Conservation (phyloP, 2,888 invertebrate species). For the Cotesia congregata region DNA sequence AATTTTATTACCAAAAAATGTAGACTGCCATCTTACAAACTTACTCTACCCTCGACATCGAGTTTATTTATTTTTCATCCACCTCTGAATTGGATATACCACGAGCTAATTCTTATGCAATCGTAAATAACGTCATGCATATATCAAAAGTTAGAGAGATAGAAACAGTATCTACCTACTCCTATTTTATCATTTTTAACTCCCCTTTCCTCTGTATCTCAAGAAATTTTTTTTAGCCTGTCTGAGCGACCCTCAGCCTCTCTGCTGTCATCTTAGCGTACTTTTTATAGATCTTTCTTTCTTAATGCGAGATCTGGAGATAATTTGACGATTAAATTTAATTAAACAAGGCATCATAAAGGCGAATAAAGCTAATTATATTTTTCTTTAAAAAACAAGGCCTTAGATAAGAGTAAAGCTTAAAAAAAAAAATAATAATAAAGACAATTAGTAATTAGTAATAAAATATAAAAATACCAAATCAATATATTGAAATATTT, state of each 20-base stretch:
- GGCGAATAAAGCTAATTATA: too few species aligned
- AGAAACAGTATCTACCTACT: slow-evolving; percentile 38
- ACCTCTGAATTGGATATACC: slow-evolving; percentile 51
- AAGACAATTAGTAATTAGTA: too few species aligned
- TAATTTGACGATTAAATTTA: background rate
- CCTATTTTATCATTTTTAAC: slow-evolving; percentile 40
- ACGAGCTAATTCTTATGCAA: slow-evolving; percentile 67
- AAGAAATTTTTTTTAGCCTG: slow-evolving; percentile 13
- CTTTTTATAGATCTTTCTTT: slow-evolving; percentile 4
- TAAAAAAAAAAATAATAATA: too few species aligned
- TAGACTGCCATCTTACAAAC: slow-evolving; percentile 6
- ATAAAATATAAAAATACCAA: too few species aligned
- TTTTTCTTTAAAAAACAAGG: too few species aligned
- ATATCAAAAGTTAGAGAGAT: slow-evolving; percentile 65
- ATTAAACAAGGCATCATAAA: background rate
- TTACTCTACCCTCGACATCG: background rate
- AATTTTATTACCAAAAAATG: too few species aligned
- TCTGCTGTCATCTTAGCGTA: slow-evolving; percentile 23
- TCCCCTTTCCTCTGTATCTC: slow-evolving; percentile 32
- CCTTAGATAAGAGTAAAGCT: too few species aligned
- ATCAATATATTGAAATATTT: too few species aligned
- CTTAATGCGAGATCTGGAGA: background rate
- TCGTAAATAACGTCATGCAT: slow-evolving; percentile 67
- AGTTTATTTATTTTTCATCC: slow-evolving; percentile 43
- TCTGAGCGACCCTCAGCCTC: slow-evolving; percentile 14